Conservation (phyloP, 2,113 vertebrate species). For the Sitta europaea region DNA sequence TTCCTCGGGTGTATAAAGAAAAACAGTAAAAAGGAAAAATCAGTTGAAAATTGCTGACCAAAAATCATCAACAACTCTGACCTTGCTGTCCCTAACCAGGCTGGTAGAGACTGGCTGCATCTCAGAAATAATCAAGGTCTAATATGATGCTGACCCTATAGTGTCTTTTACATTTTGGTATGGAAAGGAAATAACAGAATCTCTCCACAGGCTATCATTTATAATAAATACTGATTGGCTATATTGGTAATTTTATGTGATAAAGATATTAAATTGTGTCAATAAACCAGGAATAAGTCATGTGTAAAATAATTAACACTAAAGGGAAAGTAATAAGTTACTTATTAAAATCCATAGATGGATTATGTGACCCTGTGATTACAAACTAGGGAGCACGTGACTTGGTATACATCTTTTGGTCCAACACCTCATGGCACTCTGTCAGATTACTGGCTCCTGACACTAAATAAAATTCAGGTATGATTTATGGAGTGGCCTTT, state of each 20-base stretch:
- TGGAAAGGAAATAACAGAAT: constrained; percentile 16
- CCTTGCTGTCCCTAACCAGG: not conserved
- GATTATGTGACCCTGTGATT: constrained; percentile 78
- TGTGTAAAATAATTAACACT: constrained; percentile 83
- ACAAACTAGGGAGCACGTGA: constrained; percentile 74
- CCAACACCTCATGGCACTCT: constrained; percentile 74
- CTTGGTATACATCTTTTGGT: constrained; percentile 71
- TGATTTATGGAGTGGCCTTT: constrained; percentile 75
- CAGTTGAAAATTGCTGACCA: not conserved
- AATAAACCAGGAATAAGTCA: constrained; percentile 62
- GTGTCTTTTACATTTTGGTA: constrained; percentile 9
- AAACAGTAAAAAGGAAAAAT: not conserved
- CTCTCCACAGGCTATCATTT: not conserved
- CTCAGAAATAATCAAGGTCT: not conserved
- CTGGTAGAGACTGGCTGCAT: not conserved
- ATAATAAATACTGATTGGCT: constrained; percentile 16
- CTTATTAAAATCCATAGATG: constrained; percentile 86
- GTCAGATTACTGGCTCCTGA: constrained; percentile 69
- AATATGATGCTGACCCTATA: not conserved
- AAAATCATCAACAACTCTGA: not conserved
- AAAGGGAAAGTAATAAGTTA: constrained; percentile 83
- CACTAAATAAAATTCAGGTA: constrained; percentile 71
- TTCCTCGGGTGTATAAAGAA: not conserved
- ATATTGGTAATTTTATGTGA: constrained; percentile 36
- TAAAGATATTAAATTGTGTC: constrained; percentile 57